Conservation (phyloP, 2,888 invertebrate genomes). For the Philhelius pedissequus region DNA sequence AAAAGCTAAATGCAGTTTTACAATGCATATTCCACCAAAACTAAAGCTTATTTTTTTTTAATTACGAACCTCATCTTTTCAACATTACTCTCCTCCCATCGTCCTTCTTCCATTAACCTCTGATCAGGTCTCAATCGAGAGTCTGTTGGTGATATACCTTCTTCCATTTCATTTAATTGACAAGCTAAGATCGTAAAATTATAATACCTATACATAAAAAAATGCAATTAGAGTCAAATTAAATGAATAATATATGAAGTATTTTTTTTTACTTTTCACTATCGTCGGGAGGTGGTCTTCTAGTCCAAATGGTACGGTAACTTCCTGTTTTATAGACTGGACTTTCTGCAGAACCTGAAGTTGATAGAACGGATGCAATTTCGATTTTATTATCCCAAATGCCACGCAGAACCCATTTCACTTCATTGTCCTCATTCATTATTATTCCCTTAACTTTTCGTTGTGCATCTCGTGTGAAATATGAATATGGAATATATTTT, state of each 20-base stretch:
- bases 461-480: slow-evolving; percentile 98
- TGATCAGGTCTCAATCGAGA: slow-evolving; percentile 96
- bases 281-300: slow-evolving; percentile 85
- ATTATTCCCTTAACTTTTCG: slow-evolving; percentile 91
- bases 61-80: slow-evolving; percentile 84
- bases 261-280: slow-evolving; percentile 80
- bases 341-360: slow-evolving; percentile 81
- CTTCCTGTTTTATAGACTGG: slow-evolving; percentile 96
- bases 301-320: slow-evolving; percentile 91
- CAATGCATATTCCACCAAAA: too few species aligned
- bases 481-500: slow-evolving; percentile 98
- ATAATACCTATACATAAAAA: slow-evolving; percentile 83
- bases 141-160: slow-evolving; percentile 96
- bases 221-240: too few species aligned
- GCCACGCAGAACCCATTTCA: slow-evolving; percentile 88
- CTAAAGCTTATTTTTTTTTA: too few species aligned
- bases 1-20: too few species aligned
- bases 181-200: slow-evolving; percentile 96
- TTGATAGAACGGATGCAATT: slow-evolving; percentile 91
- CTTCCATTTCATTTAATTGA: slow-evolving; percentile 97
- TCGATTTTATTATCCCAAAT: slow-evolving; percentile 98
- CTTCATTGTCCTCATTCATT: slow-evolving; percentile 86
- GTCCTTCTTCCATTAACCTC: slow-evolving; percentile 96
- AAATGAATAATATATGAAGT: background rate
- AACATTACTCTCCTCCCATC: slow-evolving; percentile 93